Percentiles rank a stretch among this genome's conserved stretches.
Conservation (phyloP, 2,113 vertebrate species). For the Pseudopodoces humilis region DNA sequence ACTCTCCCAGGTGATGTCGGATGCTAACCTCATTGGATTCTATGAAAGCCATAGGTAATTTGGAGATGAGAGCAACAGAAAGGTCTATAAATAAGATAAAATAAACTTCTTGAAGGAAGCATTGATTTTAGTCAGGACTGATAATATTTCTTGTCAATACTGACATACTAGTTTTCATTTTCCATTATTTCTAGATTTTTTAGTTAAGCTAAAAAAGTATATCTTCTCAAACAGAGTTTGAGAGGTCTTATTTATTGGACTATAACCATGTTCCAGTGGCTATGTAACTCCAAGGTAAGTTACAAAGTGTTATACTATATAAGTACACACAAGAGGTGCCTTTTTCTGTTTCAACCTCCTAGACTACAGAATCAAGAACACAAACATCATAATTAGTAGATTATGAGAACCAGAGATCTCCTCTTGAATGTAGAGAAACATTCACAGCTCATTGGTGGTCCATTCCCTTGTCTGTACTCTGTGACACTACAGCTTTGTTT, state of each 20-base stretch:
- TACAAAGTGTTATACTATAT: neutral
- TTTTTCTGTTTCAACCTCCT: neutral
- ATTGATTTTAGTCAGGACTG: neutral
- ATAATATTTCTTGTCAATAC: slow-evolving; percentile 34
- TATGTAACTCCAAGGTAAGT: neutral
- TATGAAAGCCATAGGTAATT: neutral
- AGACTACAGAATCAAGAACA: neutral
- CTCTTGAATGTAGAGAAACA: neutral
- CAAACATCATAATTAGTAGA: neutral
- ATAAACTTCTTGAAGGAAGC: neutral
- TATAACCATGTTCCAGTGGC: neutral
- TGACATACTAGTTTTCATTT: slow-evolving; percentile 24
- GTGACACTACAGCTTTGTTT: neutral
- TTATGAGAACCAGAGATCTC: neutral
- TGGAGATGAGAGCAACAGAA: neutral
- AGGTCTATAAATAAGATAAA: slow-evolving; percentile 6
- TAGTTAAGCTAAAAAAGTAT: neutral
- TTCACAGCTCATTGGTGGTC: neutral
- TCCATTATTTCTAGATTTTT: slow-evolving; percentile 5
- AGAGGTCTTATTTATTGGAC: neutral
- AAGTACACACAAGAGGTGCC: neutral
- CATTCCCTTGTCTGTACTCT: neutral
- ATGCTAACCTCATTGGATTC: neutral
- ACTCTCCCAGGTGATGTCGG: neutral
- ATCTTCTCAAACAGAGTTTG: neutral